Evolutionary conservation across 2,888 invertebrate genomes (phyloP), one percentile per base, ranked within the genome.

Genomic region (Oligia strigilis): DNA sequence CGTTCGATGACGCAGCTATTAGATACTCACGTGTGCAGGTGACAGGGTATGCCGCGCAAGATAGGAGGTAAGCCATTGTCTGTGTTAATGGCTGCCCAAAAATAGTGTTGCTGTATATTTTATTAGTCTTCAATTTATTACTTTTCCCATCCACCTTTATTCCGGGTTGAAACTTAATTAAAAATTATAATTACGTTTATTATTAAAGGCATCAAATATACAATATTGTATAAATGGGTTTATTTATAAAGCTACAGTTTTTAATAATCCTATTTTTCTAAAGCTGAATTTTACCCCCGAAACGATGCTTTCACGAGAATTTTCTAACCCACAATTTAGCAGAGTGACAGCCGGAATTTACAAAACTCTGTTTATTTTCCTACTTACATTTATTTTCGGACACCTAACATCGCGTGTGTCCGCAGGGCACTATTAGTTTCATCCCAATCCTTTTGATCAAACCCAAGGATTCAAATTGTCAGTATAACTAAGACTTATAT

Each of bases 401-500:
- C 70, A 62, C 49, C 29, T 17, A 46, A 76, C 46, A 19, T 65
- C 23, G 64, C 66, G 64, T 82, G 60, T 74, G 81, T 49, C 87
- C 83, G 60, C 60, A n/a, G 75, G 43, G 87, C 11, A 46, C 75
- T 84, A 84, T 84, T 84, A 80, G 66, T 60, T 69, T 43, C n/a
- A 71, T n/a, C 75, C n/a, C 82, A 86, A 83, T 87, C 87, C 85
- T 79, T 83, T 80, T 84, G 84, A 83, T 81, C 81, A 83, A 83
- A 85, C 83, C 84, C 76, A 40, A 72, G 88, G 90, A 86, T 88
- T 86, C 55, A 78, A 75, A 87, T 82, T 85, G 90, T 88, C 88
- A 84, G 84, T 83, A 74, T 88, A 90, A 92, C 87, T 84, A 87
- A 91, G 89, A 90, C 77, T 81, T 86, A 90, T 84, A 84, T 75